Conservation (phyloP, 2,888 invertebrate genomes). For the Lissonota sp. region DNA sequence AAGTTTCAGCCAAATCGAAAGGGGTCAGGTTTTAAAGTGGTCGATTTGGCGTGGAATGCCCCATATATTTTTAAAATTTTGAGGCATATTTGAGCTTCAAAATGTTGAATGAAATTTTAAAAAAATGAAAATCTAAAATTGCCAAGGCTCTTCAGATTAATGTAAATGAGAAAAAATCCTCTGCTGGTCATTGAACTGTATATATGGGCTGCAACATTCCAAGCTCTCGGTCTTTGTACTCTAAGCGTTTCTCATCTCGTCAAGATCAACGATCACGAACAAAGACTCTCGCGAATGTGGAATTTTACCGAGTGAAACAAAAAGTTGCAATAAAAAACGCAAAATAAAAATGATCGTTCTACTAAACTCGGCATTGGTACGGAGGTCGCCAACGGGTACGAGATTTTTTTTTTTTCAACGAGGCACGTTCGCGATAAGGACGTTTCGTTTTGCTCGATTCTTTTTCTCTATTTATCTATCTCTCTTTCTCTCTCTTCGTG, state of each 20-base stretch:
- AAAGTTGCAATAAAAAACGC: conserved; percentile 4
- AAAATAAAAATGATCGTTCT: not conserved
- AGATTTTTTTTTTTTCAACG: conserved; percentile 29
- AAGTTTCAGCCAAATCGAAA: too few species aligned
- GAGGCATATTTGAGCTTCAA: too few species aligned
- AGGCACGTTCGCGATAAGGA: conserved; percentile 50
- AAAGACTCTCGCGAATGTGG: conserved; percentile 8
- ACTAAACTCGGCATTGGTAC: conserved; percentile 33
- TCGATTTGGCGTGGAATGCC: too few species aligned
- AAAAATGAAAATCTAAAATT: too few species aligned
- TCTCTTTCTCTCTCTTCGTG: conserved; percentile 7
- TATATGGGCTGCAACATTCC: not conserved
- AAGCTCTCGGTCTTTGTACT: conserved; percentile 10
- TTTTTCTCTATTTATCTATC: not conserved
- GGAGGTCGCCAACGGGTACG: conserved; percentile 43
- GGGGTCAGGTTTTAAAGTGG: too few species aligned
- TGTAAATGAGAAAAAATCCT: not conserved
- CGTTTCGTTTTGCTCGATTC: conserved; percentile 37
- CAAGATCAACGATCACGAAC: not conserved
- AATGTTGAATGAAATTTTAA: too few species aligned
- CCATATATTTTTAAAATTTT: too few species aligned
- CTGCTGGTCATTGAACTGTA: conserved; percentile 11
- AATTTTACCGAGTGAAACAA: conserved; percentile 16
- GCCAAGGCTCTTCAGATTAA: too few species aligned
- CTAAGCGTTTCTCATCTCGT: conserved; percentile 1